Conservation (phyloP, 2,888 invertebrate genomes). For the Luperina nickerlii region DNA sequence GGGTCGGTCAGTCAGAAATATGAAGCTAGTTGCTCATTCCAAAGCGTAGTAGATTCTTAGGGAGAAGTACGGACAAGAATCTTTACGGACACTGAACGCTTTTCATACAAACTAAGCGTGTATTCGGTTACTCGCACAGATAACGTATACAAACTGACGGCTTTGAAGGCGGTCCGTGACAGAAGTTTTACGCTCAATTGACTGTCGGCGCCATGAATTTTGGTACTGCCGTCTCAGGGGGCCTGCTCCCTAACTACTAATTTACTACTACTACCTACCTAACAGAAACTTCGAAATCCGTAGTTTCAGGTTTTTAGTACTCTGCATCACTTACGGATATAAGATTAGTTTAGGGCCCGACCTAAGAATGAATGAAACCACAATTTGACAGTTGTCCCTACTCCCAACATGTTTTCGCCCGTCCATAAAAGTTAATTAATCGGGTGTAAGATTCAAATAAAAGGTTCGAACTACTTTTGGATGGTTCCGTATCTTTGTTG, state of each 20-base stretch:
- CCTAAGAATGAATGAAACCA: no score
- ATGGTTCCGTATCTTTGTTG: neutral
- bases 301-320: no score
- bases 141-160: neutral
- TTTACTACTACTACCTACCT: no score
- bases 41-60: neutral
- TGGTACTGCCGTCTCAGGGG: neutral
- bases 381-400: no score
- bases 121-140: no score
- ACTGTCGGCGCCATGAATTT: neutral
- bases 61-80: neutral
- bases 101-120: neutral
- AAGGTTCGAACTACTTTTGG: neutral
- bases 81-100: neutral
- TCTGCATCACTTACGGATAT: no score
- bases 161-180: neutral
- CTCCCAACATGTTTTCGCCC: no score
- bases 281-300: no score
- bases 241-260: no score
- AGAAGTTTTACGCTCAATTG: neutral
- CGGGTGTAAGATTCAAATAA: neutral
- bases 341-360: no score
- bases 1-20: neutral
- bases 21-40: neutral
- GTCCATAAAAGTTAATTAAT: no score